Percentiles rank a stretch among this genome's conserved stretches.
These are phyloP conservation scores for Onychomys leucogaster DNA, from an alignment of 2,797 vertebrate genomes.

Conservation along the genomic window DNA sequence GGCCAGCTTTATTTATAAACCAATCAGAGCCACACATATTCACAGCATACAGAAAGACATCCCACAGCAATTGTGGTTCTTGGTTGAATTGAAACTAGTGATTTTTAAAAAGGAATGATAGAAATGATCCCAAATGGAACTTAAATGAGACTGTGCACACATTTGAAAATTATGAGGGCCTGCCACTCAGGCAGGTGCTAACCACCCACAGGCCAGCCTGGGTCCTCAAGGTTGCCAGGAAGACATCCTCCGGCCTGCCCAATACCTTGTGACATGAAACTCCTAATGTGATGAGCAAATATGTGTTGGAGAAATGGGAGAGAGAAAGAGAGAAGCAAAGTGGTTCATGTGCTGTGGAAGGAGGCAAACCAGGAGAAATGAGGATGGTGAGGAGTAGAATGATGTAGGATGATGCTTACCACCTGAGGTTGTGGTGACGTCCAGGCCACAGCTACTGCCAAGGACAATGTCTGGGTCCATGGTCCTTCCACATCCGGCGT, in stretches of 20 bases:
- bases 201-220: too few species aligned
- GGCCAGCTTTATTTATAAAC: too few species aligned
- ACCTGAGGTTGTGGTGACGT: neutral
- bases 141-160: neutral
- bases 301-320: neutral
- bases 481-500: neutral
- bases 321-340: neutral
- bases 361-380: neutral
- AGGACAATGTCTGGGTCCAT: neutral
- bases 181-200: too few species aligned
- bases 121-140: neutral
- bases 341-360: neutral
- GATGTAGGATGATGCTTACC: neutral
- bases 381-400: neutral
- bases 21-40: too few species aligned
- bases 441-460: neutral
- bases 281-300: neutral
- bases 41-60: too few species aligned
- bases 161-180: neutral
- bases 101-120: neutral
- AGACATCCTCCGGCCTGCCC: neutral
- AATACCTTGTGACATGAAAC: neutral
- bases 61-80: neutral
- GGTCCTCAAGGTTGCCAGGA: too few species aligned
- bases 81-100: conserved; percentile 17